These are phyloP conservation scores for Nebria salina DNA, from an alignment of 2,888 invertebrate genomes.

Conservation along the genomic window DNA sequence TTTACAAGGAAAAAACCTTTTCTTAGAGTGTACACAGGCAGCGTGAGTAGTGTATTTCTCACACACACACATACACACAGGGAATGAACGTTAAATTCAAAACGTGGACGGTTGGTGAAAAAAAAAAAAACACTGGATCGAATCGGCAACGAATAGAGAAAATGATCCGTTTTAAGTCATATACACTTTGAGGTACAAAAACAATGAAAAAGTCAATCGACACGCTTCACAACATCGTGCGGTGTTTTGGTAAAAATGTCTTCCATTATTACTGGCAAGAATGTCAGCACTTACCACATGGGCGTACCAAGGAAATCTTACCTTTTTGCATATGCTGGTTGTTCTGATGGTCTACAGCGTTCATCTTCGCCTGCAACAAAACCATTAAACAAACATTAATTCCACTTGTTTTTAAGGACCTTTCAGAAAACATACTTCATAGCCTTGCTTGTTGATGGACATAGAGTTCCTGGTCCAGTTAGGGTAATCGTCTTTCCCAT, in stretches of 20 bases:
- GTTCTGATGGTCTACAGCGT: slow-evolving; percentile 60
- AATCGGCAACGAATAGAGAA: not conserved
- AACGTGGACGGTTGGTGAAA: not conserved
- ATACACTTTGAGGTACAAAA: not conserved
- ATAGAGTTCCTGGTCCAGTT: slow-evolving; percentile 66
- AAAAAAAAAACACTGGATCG: not conserved
- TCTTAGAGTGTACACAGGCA: not conserved
- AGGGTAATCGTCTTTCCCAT: slow-evolving; percentile 66
- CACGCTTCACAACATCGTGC: not conserved
- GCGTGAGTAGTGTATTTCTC: not conserved
- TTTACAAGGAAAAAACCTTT: not conserved
- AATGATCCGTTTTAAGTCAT: not conserved
- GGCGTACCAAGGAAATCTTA: slow-evolving; percentile 51
- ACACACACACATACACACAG: not conserved
- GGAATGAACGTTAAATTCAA: no score
- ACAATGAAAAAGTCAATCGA: slow-evolving; percentile 1
- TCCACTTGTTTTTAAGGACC: not conserved
- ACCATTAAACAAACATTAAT: slow-evolving; percentile 48
- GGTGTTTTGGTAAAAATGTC: not conserved
- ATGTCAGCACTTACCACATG: not conserved
- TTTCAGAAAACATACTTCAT: slow-evolving; percentile 55
- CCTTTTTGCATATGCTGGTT: slow-evolving; percentile 67
- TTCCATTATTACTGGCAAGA: not conserved
- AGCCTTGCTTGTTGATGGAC: slow-evolving; percentile 65
- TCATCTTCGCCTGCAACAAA: slow-evolving; percentile 67